Conservation (phyloP, 35 echinoderm and acorn worm species). For the Patiria miniata region DNA sequence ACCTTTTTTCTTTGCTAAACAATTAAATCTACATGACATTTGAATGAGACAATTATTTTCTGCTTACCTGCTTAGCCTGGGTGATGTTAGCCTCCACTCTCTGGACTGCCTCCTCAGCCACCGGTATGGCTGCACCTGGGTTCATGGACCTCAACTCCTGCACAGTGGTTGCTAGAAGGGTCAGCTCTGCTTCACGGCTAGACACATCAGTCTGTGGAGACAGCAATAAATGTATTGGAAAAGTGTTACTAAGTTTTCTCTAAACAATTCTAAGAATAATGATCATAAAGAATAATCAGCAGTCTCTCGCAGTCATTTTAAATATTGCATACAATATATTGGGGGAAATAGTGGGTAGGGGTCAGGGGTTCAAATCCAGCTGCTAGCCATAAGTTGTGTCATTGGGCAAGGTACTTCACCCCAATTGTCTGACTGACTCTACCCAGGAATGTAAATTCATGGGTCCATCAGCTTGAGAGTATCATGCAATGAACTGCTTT, state of each 20-base stretch:
- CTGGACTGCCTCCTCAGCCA: constrained; percentile 60
- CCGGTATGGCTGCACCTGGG: constrained; percentile 58
- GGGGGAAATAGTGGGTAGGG: too few species aligned
- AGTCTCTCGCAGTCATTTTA: too few species aligned
- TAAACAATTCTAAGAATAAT: background rate
- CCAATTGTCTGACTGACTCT: too few species aligned
- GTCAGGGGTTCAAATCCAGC: too few species aligned
- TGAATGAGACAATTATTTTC: background rate
- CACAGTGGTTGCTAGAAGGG: constrained; percentile 41
- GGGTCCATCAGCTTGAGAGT: too few species aligned
- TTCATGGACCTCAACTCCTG: constrained; percentile 66
- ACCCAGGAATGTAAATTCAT: too few species aligned
- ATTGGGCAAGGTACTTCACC: too few species aligned
- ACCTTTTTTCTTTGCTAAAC: too few species aligned
- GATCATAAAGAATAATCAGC: background rate
- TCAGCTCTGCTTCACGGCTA: constrained; percentile 49
- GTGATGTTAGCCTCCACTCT: constrained; percentile 60
- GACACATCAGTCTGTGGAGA: constrained; percentile 43
- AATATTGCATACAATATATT: too few species aligned
- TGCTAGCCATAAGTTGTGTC: too few species aligned
- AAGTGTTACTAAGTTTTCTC: background rate
- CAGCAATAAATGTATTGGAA: background rate
- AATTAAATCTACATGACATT: too few species aligned
- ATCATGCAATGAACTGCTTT: too few species aligned
- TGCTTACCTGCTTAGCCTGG: constrained; percentile 62